phyloP scores from a whole-genome alignment of 2,797 vertebrate species.

The Cossypha niveicapilla region DNA sequence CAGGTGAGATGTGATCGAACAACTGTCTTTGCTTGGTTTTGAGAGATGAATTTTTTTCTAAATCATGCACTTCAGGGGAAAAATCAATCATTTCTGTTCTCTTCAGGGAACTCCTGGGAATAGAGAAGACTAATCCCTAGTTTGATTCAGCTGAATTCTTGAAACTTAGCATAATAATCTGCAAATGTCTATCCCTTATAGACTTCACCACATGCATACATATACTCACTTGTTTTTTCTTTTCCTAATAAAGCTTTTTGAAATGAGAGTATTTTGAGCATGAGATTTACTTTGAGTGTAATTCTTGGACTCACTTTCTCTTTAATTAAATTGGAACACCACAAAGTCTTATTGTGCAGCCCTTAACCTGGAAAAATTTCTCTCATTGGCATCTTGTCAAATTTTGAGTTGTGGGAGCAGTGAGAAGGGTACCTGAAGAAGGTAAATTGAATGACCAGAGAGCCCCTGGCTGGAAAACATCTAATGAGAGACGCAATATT shows the following conservation, averaged over 20 bases:
- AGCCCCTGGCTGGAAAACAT: background rate
- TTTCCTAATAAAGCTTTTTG: background rate
- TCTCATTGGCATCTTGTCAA: background rate
- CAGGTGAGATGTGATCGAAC: slow-evolving; percentile 29
- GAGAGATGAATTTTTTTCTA: background rate
- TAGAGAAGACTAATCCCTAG: slow-evolving; percentile 9
- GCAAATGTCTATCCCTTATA: slow-evolving; percentile 19
- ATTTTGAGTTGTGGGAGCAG: background rate
- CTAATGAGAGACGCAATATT: background rate
- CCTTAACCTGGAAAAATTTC: background rate
- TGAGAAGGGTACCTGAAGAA: background rate
- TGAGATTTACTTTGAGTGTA: background rate
- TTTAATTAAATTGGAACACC: background rate
- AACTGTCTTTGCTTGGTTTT: slow-evolving; percentile 32
- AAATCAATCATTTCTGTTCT: slow-evolving; percentile 52
- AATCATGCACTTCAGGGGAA: slow-evolving; percentile 1
- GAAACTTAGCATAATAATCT: slow-evolving; percentile 11
- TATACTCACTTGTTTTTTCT: background rate
- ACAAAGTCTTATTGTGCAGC: background rate
- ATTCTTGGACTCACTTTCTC: background rate
- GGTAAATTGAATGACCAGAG: background rate
- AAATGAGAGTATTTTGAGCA: background rate
- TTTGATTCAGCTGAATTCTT: slow-evolving; percentile 31
- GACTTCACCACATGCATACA: background rate
- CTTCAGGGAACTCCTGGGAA: background rate